These are phyloP conservation scores for Manduca sexta DNA, from an alignment of 1,140 invertebrate species.

Conservation along the genomic window DNA sequence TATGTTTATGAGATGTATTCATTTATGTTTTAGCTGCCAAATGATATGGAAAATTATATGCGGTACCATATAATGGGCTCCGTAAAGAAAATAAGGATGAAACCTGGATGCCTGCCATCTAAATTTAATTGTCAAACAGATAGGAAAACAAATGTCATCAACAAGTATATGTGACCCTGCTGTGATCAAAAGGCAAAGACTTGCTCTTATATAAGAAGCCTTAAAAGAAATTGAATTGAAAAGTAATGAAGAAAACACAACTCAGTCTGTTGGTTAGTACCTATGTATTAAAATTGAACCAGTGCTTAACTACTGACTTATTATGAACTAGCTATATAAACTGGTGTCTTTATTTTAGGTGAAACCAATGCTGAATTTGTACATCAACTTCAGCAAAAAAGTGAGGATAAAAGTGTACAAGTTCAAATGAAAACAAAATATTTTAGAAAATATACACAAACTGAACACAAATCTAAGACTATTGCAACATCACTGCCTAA, in stretches of 20 bases:
- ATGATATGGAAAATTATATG: no score
- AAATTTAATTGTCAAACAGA: constrained; percentile 9
- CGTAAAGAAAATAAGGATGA: constrained; percentile 4
- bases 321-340: no score
- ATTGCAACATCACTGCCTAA: neutral
- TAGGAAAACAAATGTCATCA: constrained; percentile 3
- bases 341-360: no score
- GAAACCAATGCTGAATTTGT: no score
- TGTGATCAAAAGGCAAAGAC: neutral
- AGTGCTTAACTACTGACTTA: no score
- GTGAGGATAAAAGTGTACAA: no score
- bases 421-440: neutral
- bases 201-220: neutral
- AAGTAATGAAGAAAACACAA: neutral
- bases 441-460: neutral
- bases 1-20: no score
- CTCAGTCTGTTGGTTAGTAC: neutral
- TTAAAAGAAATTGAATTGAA: neutral
- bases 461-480: neutral
- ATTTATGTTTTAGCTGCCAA: no score
- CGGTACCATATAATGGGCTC: constrained; percentile 11
- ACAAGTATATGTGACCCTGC: neutral
- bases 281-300: neutral
- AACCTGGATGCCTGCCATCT: constrained; percentile 7
- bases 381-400: no score